phyloP scores from a whole-genome alignment of 2,888 invertebrate species.

The Brachylomia viminalis region DNA sequence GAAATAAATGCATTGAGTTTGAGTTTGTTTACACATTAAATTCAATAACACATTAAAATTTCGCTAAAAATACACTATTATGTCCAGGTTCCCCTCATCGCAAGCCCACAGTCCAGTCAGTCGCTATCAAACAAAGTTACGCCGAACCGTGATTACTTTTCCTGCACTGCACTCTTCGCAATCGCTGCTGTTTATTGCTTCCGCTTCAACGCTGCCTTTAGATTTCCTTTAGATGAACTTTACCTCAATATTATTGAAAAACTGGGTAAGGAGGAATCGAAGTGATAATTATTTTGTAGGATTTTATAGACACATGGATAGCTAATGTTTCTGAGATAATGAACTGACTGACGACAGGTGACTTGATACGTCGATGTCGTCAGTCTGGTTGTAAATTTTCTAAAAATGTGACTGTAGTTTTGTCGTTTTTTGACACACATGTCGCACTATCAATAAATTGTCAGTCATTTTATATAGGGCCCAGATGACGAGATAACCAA shows the following conservation, averaged over 20 bases:
- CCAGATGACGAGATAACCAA: not conserved
- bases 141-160: slow-evolving; percentile 77
- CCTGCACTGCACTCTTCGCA: slow-evolving; percentile 76
- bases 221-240: slow-evolving; percentile 52
- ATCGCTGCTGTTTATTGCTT: slow-evolving; percentile 72
- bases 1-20: too few species aligned
- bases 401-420: not conserved
- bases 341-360: not conserved
- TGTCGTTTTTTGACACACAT: not conserved
- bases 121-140: slow-evolving; percentile 79
- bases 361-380: not conserved
- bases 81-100: not conserved
- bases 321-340: not conserved
- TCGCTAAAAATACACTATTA: not conserved
- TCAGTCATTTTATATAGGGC: not conserved
- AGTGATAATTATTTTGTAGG: slow-evolving; percentile 2
- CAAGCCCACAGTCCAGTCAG: slow-evolving; percentile 62
- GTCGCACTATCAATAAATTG: too few species aligned
- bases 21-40: too few species aligned
- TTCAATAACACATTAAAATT: too few species aligned
- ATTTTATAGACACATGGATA: not conserved
- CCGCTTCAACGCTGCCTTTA: slow-evolving; percentile 62
- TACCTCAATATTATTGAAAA: slow-evolving; percentile 36
- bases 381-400: too few species aligned
- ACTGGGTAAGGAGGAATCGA: slow-evolving; percentile 17